Evolutionary conservation across 2,113 vertebrate species (phyloP), one percentile per base, ranked within the genome.

Genomic region (Uria lomvia): DNA sequence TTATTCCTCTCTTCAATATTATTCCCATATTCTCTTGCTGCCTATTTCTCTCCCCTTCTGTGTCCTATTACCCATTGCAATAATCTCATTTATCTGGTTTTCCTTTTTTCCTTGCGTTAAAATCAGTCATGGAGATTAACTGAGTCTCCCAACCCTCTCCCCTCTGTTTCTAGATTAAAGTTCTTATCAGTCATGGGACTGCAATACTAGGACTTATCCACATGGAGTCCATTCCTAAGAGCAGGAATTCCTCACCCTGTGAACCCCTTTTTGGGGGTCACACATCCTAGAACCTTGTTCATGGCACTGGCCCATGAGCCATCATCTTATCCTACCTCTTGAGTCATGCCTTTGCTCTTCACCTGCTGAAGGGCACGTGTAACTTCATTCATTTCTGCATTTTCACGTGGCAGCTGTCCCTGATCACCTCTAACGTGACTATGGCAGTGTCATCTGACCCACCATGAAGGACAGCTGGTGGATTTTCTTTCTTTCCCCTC

Each of bases 11-110:
- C 65, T 90, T 83, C 86, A 74, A 38, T 87, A 96, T 96, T 94
- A 92, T 96, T 92, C 76, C 56, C 15, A 1, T 97, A 97, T 93
- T 96, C 94, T 96, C 96, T 76, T 87, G 93, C 58, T 93, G 85
- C 93, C 93, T 91, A 94, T 97, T 96, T 55, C 53, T 94, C 78
- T 91, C 66, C 71, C 62, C 96, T 96, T 94, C 77, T 1, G 71
- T 90, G 96, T 93, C 92, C 90, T 94, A 94, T 96, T 97, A 91
- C 60, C 73, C 90, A 82, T 26, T 88, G 72, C 88, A 95, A 93
- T 94, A 95, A 93, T 75, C 90, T 95, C 49, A 85, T 93, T 94
- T 91, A 30, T 94, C 81, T 82, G 80, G 58, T 79, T 94, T 95
- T 91, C 23, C 27, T 84, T 91, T 87, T 94, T 92, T 50, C 17